These are phyloP conservation scores for Opisthograptis luteolata DNA, from an alignment of 2,888 invertebrate species.

Conservation along the genomic window DNA sequence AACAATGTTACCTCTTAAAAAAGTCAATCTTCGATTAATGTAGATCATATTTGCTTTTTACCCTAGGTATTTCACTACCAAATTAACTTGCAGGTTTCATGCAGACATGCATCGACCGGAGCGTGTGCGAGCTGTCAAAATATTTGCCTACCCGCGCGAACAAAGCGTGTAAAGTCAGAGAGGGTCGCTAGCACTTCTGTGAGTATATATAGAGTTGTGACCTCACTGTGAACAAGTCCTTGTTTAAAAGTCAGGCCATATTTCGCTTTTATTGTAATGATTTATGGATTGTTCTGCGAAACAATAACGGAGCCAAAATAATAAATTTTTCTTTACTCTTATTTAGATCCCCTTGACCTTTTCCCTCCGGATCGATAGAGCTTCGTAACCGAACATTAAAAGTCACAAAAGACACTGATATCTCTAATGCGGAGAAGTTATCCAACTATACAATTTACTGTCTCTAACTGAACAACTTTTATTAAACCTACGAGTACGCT, in stretches of 20 bases:
- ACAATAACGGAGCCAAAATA: conserved; percentile 22
- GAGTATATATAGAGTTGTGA: conserved; percentile 2
- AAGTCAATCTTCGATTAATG: too few species aligned
- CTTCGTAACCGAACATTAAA: conserved; percentile 30
- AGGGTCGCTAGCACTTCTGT: too few species aligned
- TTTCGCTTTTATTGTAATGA: conserved; percentile 19
- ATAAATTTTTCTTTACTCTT: conserved; percentile 18
- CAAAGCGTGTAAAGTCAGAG: too few species aligned
- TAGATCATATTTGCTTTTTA: too few species aligned
- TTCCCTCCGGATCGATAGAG: conserved; percentile 25
- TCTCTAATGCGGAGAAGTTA: conserved; percentile 36
- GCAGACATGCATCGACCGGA: too few species aligned
- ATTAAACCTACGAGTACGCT: conserved; percentile 39
- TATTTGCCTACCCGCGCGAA: too few species aligned
- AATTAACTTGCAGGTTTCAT: too few species aligned
- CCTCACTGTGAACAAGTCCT: conserved; percentile 6
- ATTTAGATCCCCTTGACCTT: conserved; percentile 22
- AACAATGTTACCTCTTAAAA: too few species aligned
- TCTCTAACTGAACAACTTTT: conserved; percentile 37
- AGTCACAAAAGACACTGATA: conserved; percentile 35
- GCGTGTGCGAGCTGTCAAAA: too few species aligned
- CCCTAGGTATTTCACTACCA: too few species aligned
- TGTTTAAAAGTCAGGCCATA: conserved; percentile 7
- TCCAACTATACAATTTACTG: conserved; percentile 40
- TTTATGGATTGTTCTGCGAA: conserved; percentile 21